phyloP scores from a whole-genome alignment of 1,140 invertebrate species.

The Diprion similis region DNA sequence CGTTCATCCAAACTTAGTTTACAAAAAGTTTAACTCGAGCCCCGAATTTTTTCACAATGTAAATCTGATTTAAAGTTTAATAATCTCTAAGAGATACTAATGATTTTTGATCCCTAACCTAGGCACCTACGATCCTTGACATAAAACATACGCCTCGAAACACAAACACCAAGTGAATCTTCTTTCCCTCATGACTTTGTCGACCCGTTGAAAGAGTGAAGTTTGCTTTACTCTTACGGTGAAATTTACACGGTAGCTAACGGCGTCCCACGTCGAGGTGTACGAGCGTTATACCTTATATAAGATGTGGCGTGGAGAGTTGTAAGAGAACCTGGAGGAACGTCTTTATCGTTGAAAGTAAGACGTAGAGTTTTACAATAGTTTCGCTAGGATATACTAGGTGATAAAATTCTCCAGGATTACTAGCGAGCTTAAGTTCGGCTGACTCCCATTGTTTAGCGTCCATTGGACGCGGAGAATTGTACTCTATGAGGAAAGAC shows the following conservation, averaged over 20 bases:
- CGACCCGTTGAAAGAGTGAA: not conserved
- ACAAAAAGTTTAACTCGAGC: too few relatives aligned
- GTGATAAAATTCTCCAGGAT: not conserved
- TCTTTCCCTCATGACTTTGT: not conserved
- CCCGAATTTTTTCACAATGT: too few relatives aligned
- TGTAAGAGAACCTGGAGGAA: not conserved
- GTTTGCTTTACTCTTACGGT: conserved; percentile 5
- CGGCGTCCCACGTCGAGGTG: not conserved
- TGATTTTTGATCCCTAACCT: too few relatives aligned
- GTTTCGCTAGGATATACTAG: not conserved
- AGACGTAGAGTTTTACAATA: not conserved
- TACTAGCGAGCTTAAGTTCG: not conserved
- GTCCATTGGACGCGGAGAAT: conserved; percentile 8
- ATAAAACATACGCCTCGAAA: too few relatives aligned
- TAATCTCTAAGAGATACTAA: too few relatives aligned
- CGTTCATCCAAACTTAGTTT: too few relatives aligned
- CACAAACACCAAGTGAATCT: too few relatives aligned
- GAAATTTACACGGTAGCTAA: not conserved
- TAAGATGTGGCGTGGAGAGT: not conserved
- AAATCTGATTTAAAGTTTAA: too few relatives aligned
- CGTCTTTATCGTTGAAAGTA: conserved; percentile 5
- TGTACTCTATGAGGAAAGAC: too few relatives aligned
- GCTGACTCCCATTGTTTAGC: conserved; percentile 22
- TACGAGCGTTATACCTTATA: not conserved
- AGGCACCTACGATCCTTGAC: too few relatives aligned